A percentile compares a stretch with the other conserved stretches of the same genome.
phyloP scores from a whole-genome alignment of 92 coral and sea anemone species.

The Heliopora coerulea region DNA sequence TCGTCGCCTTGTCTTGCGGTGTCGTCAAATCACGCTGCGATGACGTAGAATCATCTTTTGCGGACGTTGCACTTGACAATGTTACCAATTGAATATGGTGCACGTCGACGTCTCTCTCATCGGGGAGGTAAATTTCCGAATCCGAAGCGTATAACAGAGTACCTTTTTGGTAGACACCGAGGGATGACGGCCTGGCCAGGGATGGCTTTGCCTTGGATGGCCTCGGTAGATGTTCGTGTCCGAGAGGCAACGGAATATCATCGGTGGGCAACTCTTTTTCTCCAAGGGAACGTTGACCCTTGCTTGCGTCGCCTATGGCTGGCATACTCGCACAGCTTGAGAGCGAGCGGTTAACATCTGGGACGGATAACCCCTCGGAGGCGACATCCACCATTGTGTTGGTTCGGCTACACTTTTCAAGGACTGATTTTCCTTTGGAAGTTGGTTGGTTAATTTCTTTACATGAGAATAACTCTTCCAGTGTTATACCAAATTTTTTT shows the following conservation, averaged over 20 bases:
- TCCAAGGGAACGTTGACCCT: neutral
- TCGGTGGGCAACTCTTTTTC: neutral
- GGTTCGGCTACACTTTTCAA: constrained; percentile 20
- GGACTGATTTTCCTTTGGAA: neutral
- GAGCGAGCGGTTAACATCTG: constrained; percentile 11
- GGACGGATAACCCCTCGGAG: constrained; percentile 8
- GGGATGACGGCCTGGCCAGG: neutral
- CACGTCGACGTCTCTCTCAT: constrained; percentile 7
- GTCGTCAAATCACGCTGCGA: neutral
- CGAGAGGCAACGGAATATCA: neutral
- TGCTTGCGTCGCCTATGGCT: neutral
- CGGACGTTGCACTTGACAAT: constrained; percentile 2
- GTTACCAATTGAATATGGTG: constrained; percentile 16
- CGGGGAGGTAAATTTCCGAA: neutral
- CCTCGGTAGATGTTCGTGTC: neutral
- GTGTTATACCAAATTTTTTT: constrained; percentile 12
- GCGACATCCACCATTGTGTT: constrained; percentile 29
- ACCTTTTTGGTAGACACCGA: neutral
- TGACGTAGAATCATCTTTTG: neutral
- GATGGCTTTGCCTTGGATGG: neutral
- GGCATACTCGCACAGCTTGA: constrained; percentile 28
- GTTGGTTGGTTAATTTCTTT: constrained; percentile 14
- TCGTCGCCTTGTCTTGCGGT: neutral
- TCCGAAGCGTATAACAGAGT: neutral
- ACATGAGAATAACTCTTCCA: constrained; percentile 33